phyloP scores from a whole-genome alignment of 1,140 invertebrate genomes.

The Batillaria attramentaria region DNA sequence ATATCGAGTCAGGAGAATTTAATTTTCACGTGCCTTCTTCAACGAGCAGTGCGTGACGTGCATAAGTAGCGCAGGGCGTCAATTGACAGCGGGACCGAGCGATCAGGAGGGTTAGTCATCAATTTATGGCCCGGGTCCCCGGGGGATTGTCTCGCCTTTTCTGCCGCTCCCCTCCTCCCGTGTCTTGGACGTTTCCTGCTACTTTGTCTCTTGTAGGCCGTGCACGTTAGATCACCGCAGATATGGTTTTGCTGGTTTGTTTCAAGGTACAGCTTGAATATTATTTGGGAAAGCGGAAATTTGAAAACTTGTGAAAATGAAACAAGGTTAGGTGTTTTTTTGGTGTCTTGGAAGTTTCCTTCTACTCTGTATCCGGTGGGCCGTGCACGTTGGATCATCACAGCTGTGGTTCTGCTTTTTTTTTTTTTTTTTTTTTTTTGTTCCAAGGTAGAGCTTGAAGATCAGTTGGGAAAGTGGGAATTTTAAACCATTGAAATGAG shows the following conservation, averaged over 20 bases:
- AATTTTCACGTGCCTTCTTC: slow-evolving; percentile 26
- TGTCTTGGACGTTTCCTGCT: not conserved
- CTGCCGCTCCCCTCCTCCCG: not conserved
- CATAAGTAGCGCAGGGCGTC: slow-evolving; percentile 27
- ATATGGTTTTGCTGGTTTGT: no score
- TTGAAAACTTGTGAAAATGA: no score
- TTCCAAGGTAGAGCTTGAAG: no score
- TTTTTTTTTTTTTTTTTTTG: no score
- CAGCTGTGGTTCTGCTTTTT: no score
- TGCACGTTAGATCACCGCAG: not conserved
- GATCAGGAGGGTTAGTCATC: slow-evolving; percentile 7
- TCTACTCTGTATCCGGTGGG: not conserved
- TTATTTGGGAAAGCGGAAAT: no score
- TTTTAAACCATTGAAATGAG: no score
- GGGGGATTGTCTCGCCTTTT: not conserved
- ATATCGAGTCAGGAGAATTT: slow-evolving; percentile 29
- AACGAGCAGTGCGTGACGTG: slow-evolving; percentile 6
- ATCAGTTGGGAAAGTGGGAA: no score
- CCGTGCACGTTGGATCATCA: not conserved
- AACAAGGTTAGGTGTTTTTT: no score
- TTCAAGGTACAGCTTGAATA: no score
- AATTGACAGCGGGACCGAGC: not conserved
- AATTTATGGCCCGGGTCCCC: not conserved
- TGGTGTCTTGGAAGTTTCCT: not conserved
- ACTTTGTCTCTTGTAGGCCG: not conserved